Base-by-base conservation (phyloP, 2,888 invertebrate genomes). In the Carpatolechia fugitivella region DNA sequence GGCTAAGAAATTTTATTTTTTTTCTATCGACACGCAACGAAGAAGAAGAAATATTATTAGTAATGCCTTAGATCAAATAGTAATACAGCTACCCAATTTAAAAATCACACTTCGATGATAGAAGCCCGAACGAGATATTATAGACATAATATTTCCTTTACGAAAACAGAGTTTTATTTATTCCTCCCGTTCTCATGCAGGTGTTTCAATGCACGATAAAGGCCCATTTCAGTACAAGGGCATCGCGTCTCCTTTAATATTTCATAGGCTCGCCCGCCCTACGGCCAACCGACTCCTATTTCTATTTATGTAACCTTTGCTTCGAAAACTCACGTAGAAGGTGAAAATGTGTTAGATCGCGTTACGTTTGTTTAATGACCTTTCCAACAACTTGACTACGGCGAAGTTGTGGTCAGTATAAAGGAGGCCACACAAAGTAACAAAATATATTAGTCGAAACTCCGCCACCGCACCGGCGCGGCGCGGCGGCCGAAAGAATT, bases 281-380 rank as follows among this genome's bases (percentile, higher is more conserved):
- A 55, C n/a, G 38, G 44, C 48, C 31, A 40, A 35, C 49, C 55
- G 53, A 59, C 57, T 62, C 53, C 56, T 58, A 64, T 61, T 62
- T 62, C 60, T 66, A 61, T 68, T 69, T 65, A 61, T 51, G 59
- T 64, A 65, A 63, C 66, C 65, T 67, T 63, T 62, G 58, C 52
- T 49, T 67, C 63, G 60, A 66, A 64, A 50, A 52, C 48, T 20
- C 53, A 46, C 40, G 29, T 58, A 58, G 52, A 40, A 55, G 48
- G 57, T 51, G 40, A 54, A 52, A 59, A 50, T 29, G 54, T 16
- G 56, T 44, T 36, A 10, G 33, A n/a, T 35, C 36, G 13, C 35
- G 24, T 16, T 16, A 11, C 18, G 33, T 20, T 35, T 40, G 14
- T 40, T 10, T 18, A 16, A 18, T 14, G 40, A 33, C 6, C 35